A percentile compares a stretch with the other conserved stretches of the same genome.
These are phyloP conservation scores for Drosophila demipolita DNA, from an alignment of 2,888 invertebrate genomes.

Conservation along the genomic window DNA sequence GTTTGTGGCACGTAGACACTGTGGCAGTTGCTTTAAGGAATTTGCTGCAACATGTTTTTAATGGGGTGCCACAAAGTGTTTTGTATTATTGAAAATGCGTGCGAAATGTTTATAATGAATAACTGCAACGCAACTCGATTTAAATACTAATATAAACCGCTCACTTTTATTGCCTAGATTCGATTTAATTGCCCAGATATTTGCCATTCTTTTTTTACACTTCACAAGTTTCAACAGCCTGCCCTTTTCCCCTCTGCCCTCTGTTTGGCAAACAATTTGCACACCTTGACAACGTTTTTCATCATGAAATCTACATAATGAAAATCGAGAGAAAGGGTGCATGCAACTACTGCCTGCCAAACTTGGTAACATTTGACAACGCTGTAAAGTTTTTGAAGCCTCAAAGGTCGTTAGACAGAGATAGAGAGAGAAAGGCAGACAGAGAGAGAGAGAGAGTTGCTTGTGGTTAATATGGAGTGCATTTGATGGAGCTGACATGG, in stretches of 20 bases:
- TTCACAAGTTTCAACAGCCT: not conserved
- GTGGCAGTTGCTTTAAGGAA: conserved; percentile 51
- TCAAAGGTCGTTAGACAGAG: conserved; percentile 27
- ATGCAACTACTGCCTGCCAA: not conserved
- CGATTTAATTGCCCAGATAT: conserved; percentile 5
- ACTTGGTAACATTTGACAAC: conserved; percentile 34
- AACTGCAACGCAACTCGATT: not conserved
- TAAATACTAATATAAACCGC: not conserved
- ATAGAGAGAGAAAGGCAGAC: not conserved
- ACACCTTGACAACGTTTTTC: conserved; percentile 44
- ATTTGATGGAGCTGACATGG: conserved; percentile 37
- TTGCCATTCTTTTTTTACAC: not conserved
- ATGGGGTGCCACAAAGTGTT: conserved; percentile 19
- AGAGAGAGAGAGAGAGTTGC: conserved; percentile 11
- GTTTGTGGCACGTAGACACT: conserved; percentile 51
- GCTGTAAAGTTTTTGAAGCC: conserved; percentile 33
- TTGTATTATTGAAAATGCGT: conserved; percentile 32
- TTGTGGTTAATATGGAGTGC: conserved; percentile 40
- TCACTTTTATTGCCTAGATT: not conserved
- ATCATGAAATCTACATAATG: conserved; percentile 40
- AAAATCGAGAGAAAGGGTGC: conserved; percentile 10
- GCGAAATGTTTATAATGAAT: not conserved
- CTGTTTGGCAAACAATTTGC: conserved; percentile 24
- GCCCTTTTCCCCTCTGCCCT: not conserved
- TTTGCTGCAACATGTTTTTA: conserved; percentile 31